Evolutionary conservation across 2,797 vertebrate genomes (phyloP), one percentile per base, ranked within the genome.

Genomic region (Tenualosa ilisha): DNA sequence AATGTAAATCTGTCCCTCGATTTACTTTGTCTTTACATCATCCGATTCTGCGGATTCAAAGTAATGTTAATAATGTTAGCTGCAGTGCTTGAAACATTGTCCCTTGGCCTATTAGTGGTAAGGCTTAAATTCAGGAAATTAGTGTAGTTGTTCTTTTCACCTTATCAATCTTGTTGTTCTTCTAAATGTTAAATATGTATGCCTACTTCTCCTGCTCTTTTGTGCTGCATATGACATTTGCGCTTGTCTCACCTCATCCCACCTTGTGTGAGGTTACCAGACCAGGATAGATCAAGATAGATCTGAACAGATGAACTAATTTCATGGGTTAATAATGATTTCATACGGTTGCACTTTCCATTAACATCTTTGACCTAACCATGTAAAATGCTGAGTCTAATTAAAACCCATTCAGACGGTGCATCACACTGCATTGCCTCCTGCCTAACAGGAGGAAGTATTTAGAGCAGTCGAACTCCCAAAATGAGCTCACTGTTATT

Each of bases 271-370:
- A 79, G 72, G 15, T 15, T 40, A 1, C 37, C 43, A 7, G 37
- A 43, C 31, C 37, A 79, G 43, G 20, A 43, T 46, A 61, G 40
- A 81, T 53, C 54, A 82, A 15, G 43, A 86, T 82, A 61, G 87
- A 85, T 85, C 82, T 53, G 54, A 81, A 61, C 63, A 85, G 83
- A 89, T 86, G 59, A 81, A 85, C 26, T 85, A 26, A 89, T 89
- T 90, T 85, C 83, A 86, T 81, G 65, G 89, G 88, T 86, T 86
- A 89, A 84, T 85, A 88, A 83, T 84, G 86, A 86, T 88, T 87
- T 87, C 72, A 86, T 61, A 79, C 79, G 9, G 54, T 79, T 85
- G 85, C 85, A 83, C 56, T 83, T 43, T 86, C 68, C 83, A 87
- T 86, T 87, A 88, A 86, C 87, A 84, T 88, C 82, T 61, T 20